Percentiles rank a stretch among this genome's conserved stretches.
Conservation (phyloP, 2,113 vertebrate genomes). For the Microcebus lehilahytsara region DNA sequence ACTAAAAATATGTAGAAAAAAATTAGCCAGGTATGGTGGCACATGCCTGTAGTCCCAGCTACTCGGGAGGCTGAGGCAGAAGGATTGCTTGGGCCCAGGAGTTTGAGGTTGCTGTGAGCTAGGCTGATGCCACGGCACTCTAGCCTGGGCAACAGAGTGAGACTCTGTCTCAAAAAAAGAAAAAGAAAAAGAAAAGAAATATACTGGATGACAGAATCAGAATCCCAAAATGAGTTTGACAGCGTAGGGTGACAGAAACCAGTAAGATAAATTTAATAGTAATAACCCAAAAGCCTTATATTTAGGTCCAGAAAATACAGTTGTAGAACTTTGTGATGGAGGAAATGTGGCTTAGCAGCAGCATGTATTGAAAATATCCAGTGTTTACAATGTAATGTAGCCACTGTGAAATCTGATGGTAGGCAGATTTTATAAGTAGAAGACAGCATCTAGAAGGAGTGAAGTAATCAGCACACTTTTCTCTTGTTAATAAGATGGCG, state of each 20-base stretch:
- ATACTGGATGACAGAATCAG: neutral
- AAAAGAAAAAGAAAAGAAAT: neutral
- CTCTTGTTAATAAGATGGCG: neutral
- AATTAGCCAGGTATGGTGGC: too few species aligned
- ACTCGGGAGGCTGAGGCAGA: too few species aligned
- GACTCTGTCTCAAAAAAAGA: too few species aligned
- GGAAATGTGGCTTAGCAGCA: neutral
- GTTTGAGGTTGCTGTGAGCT: too few species aligned
- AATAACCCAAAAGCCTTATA: neutral
- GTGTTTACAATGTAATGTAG: neutral
- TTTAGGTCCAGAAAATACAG: neutral
- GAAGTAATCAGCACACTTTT: neutral
- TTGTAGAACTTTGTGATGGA: neutral
- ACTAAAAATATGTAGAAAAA: too few species aligned
- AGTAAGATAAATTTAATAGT: neutral
- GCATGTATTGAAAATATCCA: neutral
- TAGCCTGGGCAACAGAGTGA: too few species aligned
- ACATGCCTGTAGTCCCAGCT: too few species aligned
- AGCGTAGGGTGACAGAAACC: neutral
- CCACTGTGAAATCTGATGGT: neutral
- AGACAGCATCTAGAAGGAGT: neutral
- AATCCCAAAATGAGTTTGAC: constrained; percentile 15
- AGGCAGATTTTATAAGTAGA: neutral
- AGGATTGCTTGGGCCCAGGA: too few species aligned
- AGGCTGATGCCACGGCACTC: too few species aligned